Conservation (phyloP, 2,113 vertebrate species). For the Chloropsis cyanopogon region DNA sequence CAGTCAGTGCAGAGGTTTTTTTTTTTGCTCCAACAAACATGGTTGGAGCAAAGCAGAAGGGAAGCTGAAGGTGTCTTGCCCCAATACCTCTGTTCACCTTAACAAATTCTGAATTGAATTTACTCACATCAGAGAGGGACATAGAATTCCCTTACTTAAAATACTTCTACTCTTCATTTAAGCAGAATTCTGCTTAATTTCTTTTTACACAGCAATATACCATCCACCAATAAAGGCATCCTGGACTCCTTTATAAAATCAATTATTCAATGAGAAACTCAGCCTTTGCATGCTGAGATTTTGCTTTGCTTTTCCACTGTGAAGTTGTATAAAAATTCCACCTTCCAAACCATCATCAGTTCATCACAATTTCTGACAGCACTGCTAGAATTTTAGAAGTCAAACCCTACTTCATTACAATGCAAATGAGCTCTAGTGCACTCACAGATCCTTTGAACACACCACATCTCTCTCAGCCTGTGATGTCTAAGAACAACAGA, state of each 20-base stretch:
- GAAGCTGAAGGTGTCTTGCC: not conserved
- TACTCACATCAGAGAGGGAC: not conserved
- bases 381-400: not conserved
- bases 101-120: constrained; percentile 25
- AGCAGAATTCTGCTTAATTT: constrained; percentile 31
- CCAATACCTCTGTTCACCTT: not conserved
- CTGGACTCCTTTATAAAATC: not conserved
- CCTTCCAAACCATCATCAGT: not conserved
- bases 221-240: not conserved
- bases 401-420: not conserved
- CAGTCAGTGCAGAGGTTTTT: not conserved
- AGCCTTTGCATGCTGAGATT: not conserved
- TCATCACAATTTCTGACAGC: constrained; percentile 14
- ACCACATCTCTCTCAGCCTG: not conserved
- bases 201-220: constrained; percentile 1
- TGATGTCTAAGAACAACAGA: not conserved
- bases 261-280: constrained; percentile 6
- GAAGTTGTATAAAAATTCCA: not conserved
- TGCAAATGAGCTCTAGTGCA: not conserved
- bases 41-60: not conserved
- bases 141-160: constrained; percentile 50
- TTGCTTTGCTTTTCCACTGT: not conserved
- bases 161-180: constrained; percentile 25
- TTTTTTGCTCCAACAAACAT: not conserved
- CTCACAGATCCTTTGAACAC: not conserved